Evolutionary conservation across 2,888 invertebrate genomes (phyloP).

Genomic region (Sesia apiformis): DNA sequence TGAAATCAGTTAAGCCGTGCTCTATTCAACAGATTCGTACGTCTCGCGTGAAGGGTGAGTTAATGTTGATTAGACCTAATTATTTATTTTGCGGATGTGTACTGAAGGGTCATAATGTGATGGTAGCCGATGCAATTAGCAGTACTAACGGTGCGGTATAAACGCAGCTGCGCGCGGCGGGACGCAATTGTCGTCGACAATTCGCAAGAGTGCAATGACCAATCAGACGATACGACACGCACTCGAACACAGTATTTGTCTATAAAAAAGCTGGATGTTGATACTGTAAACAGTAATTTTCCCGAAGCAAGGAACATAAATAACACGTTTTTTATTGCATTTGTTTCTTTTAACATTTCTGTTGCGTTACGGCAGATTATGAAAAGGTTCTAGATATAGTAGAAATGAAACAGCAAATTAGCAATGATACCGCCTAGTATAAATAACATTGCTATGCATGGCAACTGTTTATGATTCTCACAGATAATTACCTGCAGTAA

Average conservation of each 20-base stretch:
- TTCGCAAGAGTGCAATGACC: slow-evolving; percentile 56
- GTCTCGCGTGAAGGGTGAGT: slow-evolving; percentile 14
- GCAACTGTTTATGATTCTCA: slow-evolving; percentile 49
- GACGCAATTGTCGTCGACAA: slow-evolving; percentile 54
- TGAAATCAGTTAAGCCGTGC: slow-evolving; percentile 54
- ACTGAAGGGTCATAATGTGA: slow-evolving; percentile 43
- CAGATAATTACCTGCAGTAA: slow-evolving; percentile 55
- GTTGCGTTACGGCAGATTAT: too few species aligned
- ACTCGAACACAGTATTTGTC: neutral
- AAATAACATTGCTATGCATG: neutral
- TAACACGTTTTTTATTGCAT: too few species aligned
- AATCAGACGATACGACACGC: slow-evolving; percentile 10
- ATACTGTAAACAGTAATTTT: too few species aligned
- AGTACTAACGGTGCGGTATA: slow-evolving; percentile 34
- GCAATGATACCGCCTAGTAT: too few species aligned
- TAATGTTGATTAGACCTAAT: slow-evolving; percentile 11
- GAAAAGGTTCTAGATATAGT: too few species aligned
- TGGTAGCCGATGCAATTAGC: slow-evolving; percentile 46
- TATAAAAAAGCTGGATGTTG: too few species aligned
- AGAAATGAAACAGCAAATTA: too few species aligned
- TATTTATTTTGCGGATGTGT: slow-evolving; percentile 6
- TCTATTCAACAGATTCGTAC: slow-evolving; percentile 32
- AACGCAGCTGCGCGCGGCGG: slow-evolving; percentile 41
- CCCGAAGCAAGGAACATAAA: too few species aligned
- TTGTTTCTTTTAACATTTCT: too few species aligned